Evolutionary conservation across 2,113 vertebrate genomes (phyloP).

Genomic region (Forbesichthys papilliferus): DNA sequence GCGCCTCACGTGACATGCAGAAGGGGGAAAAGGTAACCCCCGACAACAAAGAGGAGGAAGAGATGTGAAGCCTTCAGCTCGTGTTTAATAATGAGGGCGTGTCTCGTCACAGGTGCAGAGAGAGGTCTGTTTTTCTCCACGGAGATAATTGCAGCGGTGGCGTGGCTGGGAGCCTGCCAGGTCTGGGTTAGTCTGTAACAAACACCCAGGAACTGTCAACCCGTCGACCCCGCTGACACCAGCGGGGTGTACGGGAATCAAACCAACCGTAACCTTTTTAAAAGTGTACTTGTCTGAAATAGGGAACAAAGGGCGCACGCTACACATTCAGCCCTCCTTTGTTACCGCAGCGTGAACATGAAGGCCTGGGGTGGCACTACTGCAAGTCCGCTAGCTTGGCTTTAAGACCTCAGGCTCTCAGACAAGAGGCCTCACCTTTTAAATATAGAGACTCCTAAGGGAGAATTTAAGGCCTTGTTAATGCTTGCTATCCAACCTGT

Average conservation of each 20-base stretch:
- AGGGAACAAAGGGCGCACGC: slow-evolving; percentile 49
- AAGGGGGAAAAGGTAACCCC: slow-evolving; percentile 47
- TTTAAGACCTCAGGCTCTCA: slow-evolving; percentile 56
- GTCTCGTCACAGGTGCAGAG: slow-evolving; percentile 69
- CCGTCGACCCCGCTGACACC: slow-evolving; percentile 49
- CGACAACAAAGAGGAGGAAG: slow-evolving; percentile 44
- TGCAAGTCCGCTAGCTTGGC: slow-evolving; percentile 51
- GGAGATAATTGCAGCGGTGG: slow-evolving; percentile 75
- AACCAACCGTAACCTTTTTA: slow-evolving; percentile 69
- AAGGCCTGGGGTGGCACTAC: slow-evolving; percentile 45
- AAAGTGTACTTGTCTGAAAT: slow-evolving; percentile 51
- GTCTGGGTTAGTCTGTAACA: slow-evolving; percentile 59
- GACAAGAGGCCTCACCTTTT: background rate
- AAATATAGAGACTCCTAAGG: slow-evolving; percentile 21
- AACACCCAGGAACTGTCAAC: slow-evolving; percentile 75
- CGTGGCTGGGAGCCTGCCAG: slow-evolving; percentile 66
- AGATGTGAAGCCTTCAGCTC: slow-evolving; percentile 34
- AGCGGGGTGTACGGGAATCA: slow-evolving; percentile 44
- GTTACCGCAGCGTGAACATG: slow-evolving; percentile 37
- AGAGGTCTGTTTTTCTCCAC: slow-evolving; percentile 21
- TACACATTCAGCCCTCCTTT: slow-evolving; percentile 54
- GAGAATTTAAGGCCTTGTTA: slow-evolving; percentile 34
- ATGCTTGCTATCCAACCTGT: slow-evolving; percentile 14
- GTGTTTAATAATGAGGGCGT: slow-evolving; percentile 67
- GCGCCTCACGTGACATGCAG: background rate